phyloP scores from a whole-genome alignment of 2,888 invertebrate genomes.

The Sceliomorpha sp. region DNA sequence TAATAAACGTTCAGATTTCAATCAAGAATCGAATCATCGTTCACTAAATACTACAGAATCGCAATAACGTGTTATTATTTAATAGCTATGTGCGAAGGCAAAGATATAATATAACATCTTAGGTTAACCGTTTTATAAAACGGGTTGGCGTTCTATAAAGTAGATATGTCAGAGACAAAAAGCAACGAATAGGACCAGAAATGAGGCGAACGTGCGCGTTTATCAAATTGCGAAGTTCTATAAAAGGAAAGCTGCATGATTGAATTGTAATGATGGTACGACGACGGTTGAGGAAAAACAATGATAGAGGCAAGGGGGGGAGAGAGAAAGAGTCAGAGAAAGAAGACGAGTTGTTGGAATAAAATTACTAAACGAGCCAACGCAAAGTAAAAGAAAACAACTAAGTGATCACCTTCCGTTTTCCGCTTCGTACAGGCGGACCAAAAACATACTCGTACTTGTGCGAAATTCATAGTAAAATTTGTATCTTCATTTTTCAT shows the following conservation, averaged over 20 bases:
- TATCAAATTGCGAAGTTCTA: conserved; percentile 67
- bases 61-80: conserved; percentile 46
- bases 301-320: conserved; percentile 33
- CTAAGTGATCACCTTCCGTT: conserved; percentile 39
- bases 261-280: conserved; percentile 63
- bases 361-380: conserved; percentile 66
- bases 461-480: too few species aligned
- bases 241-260: conserved; percentile 70
- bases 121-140: conserved; percentile 46
- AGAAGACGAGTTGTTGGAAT: conserved; percentile 59
- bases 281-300: conserved; percentile 48
- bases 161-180: conserved; percentile 64
- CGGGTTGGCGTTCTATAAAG: conserved; percentile 49
- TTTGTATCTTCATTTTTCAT: conserved; percentile 22
- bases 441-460: conserved; percentile 34
- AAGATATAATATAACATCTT: conserved; percentile 46
- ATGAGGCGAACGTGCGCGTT: conserved; percentile 51
- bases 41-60: conserved; percentile 21
- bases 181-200: conserved; percentile 59
- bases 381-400: conserved; percentile 62
- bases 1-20: conserved; percentile 5
- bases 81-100: conserved; percentile 23
- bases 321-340: conserved; percentile 23
- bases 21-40: conserved; percentile 5
- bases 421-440: conserved; percentile 44